These are phyloP conservation scores for Leucoma salicis DNA, from an alignment of 2,888 invertebrate species.

Conservation along the genomic window DNA sequence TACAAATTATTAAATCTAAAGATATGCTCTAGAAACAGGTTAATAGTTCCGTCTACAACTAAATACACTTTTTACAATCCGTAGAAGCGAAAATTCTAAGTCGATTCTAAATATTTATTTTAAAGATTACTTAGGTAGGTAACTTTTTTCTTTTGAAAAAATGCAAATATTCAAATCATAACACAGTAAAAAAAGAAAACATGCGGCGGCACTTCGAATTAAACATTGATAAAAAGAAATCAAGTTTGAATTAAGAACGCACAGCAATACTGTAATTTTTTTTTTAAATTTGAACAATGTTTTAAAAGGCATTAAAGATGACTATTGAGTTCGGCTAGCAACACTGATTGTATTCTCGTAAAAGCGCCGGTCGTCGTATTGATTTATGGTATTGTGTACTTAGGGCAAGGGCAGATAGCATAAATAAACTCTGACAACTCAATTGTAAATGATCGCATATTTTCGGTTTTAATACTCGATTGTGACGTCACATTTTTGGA, in stretches of 20 bases:
- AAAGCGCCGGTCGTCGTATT: conserved; percentile 41
- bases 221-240: not conserved
- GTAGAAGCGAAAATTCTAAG: conserved; percentile 72
- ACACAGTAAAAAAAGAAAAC: not conserved
- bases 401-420: conserved; percentile 41
- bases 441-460: conserved; percentile 58
- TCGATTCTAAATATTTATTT: conserved; percentile 62
- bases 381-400: conserved; percentile 52
- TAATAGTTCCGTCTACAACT: conserved; percentile 76
- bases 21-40: conserved; percentile 80
- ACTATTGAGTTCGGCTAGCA: conserved; percentile 7
- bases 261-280: not conserved
- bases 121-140: conserved; percentile 49
- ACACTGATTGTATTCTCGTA: conserved; percentile 35
- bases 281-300: not conserved
- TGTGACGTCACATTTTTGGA: conserved; percentile 19
- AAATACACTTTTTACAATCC: conserved; percentile 81
- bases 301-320: not conserved
- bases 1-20: conserved; percentile 70
- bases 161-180: conserved; percentile 18
- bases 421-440: conserved; percentile 61
- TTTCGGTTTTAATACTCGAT: conserved; percentile 24
- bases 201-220: not conserved
- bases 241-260: not conserved
- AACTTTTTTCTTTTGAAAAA: conserved; percentile 45